Percentiles rank a stretch among this genome's conserved stretches.
Conservation (phyloP, 2,888 invertebrate genomes). For the Caenorhabditis virilis region DNA sequence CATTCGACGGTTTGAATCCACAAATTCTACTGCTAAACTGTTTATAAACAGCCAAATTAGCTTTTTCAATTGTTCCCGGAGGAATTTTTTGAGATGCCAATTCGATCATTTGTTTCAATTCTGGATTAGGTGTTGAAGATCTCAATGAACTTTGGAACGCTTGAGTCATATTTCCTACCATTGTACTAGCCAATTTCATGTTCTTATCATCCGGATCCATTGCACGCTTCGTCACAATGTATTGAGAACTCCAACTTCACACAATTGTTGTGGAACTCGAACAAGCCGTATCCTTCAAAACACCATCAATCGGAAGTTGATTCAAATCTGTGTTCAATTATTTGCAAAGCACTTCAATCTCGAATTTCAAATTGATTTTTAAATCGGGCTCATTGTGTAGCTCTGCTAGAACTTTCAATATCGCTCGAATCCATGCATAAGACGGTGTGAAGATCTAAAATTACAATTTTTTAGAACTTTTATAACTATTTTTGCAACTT, state of each 20-base stretch:
- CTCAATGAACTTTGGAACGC: conserved; percentile 50
- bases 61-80: conserved; percentile 76
- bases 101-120: conserved; percentile 81
- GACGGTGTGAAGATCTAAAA: too few relatives aligned
- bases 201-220: conserved; percentile 90
- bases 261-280: conserved; percentile 77
- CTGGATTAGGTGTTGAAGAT: conserved; percentile 21
- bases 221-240: conserved; percentile 89
- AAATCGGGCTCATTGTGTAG: conserved; percentile 93
- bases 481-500: too few relatives aligned
- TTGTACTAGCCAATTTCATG: conserved; percentile 82
- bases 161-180: conserved; percentile 83
- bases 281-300: conserved; percentile 84
- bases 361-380: conserved; percentile 96
- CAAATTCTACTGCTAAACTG: conserved; percentile 76
- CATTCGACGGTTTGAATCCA: conserved; percentile 58
- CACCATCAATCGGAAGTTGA: conserved; percentile 83
- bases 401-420: conserved; percentile 94
- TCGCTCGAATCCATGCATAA: conserved; percentile 97
- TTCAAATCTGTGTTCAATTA: conserved; percentile 61
- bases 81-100: conserved; percentile 80
- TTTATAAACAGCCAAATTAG: conserved; percentile 91
- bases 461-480: too few relatives aligned
- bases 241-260: conserved; percentile 68
- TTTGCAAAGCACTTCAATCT: conserved; percentile 83